Evolutionary conservation across 2,113 vertebrate species (phyloP), one percentile per base, ranked within the genome.

Genomic region (Calypte anna): DNA sequence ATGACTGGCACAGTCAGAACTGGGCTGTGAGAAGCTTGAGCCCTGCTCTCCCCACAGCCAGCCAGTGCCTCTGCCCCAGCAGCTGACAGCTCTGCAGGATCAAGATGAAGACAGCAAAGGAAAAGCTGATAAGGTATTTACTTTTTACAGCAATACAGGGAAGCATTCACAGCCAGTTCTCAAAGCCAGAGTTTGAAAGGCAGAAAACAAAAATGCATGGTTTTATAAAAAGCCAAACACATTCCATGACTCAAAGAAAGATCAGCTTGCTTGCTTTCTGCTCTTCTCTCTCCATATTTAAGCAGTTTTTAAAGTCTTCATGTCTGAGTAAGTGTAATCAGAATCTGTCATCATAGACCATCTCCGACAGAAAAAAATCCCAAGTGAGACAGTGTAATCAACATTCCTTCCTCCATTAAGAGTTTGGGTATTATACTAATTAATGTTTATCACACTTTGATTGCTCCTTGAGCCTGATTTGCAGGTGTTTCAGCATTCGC

Each of bases 361-460:
- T 55, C 82, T 88, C 78, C 86, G 95, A 92, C 44, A 86, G 94
- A 88, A 91, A 94, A 93, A 97, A 97, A 81, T 96, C 95, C 94
- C 94, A 95, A 95, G 38, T 66, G 96, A 93, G 94, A 78, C 6
- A 55, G 55, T 80, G 79, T 85, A 97, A 97, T 97, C 97, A 97
- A 82, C 3, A 2, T 31, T 96, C 84, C 90, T 96, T 97, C 94
- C 96, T 93, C 93, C 95, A 95, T 94, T 95, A 97, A 95, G 82
- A 63, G 75, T 84, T 92, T 93, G 88, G 88, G 76, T 94, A 95
- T 97, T 93, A 97, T 91, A 87, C 90, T 97, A 97, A 97, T 96
- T 92, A 97, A 96, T 96, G 94, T 95, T 97, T 97, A 94, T 93
- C 93, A 80, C 94, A 82, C 93, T 95, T 73, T 97, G 97, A 97